A percentile compares a stretch with the other conserved stretches of the same genome.
Evolutionary conservation across 2,113 vertebrate species (phyloP).

Genomic region (Erythrocercus mccallii): DNA sequence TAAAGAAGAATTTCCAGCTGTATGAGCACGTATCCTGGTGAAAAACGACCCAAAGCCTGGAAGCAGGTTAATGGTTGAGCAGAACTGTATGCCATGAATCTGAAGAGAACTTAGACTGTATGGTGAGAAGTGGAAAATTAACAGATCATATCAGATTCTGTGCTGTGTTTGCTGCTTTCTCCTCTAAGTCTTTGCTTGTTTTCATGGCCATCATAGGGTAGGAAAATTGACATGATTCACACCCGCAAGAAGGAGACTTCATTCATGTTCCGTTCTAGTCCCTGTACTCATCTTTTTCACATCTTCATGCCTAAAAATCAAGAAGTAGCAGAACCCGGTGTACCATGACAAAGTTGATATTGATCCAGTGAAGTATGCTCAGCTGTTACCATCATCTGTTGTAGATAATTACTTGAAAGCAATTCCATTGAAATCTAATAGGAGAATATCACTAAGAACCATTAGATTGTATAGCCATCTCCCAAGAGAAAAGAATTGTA

Average conservation of each 20-base stretch:
- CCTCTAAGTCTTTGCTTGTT: not conserved
- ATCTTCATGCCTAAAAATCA: not conserved
- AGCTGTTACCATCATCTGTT: not conserved
- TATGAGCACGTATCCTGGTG: not conserved
- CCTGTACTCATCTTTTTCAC: not conserved
- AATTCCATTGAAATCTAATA: not conserved
- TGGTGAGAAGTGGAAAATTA: not conserved
- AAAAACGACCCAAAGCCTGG: not conserved
- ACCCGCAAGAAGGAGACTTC: not conserved
- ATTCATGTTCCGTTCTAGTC: not conserved
- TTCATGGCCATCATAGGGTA: not conserved
- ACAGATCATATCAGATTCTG: not conserved
- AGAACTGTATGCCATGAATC: not conserved
- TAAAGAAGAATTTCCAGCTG: not conserved
- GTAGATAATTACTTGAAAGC: not conserved
- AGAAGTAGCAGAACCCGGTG: not conserved
- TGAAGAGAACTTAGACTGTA: not conserved
- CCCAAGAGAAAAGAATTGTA: not conserved
- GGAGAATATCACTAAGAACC: not conserved
- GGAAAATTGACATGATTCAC: not conserved
- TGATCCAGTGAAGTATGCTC: not conserved
- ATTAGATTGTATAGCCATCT: not conserved
- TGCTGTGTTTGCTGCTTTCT: not conserved
- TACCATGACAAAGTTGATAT: not conserved
- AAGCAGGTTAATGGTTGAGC: not conserved